phyloP scores from a whole-genome alignment of 2,113 vertebrate species.

The Corapipo altera region DNA sequence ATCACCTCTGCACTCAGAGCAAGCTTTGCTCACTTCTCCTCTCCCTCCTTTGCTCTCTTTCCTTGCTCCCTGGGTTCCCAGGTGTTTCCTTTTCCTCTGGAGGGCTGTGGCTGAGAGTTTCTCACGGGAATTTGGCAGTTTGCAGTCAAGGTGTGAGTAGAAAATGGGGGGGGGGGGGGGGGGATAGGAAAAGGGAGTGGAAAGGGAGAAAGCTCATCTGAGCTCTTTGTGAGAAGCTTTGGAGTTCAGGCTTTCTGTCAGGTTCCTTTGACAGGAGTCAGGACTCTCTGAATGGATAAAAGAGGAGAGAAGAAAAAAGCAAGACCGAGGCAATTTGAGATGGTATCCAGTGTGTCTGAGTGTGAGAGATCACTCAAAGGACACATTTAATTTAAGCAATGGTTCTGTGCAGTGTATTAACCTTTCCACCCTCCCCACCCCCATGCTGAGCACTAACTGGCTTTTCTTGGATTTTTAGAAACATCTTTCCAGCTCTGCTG shows the following conservation, averaged over 20 bases:
- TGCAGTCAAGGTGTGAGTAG: not conserved
- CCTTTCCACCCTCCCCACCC: not conserved
- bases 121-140: not conserved
- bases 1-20: not conserved
- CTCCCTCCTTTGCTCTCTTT: not conserved
- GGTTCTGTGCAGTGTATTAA: constrained; percentile 29
- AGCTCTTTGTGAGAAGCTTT: not conserved
- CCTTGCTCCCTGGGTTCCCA: not conserved
- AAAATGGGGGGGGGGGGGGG: not conserved
- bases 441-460: constrained; percentile 26
- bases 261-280: constrained; percentile 23
- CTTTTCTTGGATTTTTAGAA: constrained; percentile 42
- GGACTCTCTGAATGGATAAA: not conserved
- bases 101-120: not conserved
- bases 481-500: not conserved
- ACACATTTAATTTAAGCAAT: constrained; percentile 67
- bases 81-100: not conserved
- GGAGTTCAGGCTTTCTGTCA: not conserved
- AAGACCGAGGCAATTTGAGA: constrained; percentile 22
- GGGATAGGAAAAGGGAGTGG: not conserved
- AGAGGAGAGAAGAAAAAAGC: not conserved
- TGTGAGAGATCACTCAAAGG: constrained; percentile 43
- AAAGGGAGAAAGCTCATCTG: not conserved
- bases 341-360: not conserved
- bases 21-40: not conserved